Evolutionary conservation across 2,888 invertebrate species (phyloP).

Genomic region (Lysandra bellargus): DNA sequence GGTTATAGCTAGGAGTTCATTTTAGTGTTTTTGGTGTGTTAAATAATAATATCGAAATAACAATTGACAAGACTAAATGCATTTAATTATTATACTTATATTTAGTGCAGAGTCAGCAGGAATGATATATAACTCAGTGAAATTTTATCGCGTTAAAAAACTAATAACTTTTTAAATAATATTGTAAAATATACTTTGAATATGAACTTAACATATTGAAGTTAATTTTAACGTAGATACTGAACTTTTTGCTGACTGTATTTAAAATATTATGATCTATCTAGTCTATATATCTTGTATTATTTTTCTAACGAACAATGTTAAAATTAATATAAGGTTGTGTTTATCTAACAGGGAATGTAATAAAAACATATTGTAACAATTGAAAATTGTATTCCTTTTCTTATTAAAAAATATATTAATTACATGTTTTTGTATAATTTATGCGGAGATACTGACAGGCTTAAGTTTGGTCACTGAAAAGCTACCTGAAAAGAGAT

Average conservation of each 20-base stretch:
- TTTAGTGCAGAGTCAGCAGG: background rate
- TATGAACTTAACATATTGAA: background rate
- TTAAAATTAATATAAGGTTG: slow-evolving; percentile 11
- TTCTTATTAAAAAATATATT: background rate
- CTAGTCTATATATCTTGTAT: background rate
- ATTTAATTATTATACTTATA: background rate
- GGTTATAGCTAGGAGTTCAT: background rate
- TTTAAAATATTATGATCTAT: background rate
- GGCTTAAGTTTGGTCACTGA: no score
- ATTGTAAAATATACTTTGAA: no score
- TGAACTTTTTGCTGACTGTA: background rate
- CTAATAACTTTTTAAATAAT: no score
- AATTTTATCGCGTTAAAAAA: no score
- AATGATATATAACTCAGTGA: no score
- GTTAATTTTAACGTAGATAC: background rate
- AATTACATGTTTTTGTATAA: background rate
- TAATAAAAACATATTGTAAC: background rate
- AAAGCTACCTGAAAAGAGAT: no score
- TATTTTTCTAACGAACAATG: background rate
- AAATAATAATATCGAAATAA: background rate
- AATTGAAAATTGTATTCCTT: slow-evolving; percentile 3
- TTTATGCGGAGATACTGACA: no score
- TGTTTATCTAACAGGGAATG: slow-evolving; percentile 11
- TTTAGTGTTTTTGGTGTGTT: background rate
- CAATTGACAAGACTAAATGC: background rate